These are phyloP conservation scores for Indri indri DNA, from an alignment of 2,113 vertebrate genomes.

Conservation along the genomic window DNA sequence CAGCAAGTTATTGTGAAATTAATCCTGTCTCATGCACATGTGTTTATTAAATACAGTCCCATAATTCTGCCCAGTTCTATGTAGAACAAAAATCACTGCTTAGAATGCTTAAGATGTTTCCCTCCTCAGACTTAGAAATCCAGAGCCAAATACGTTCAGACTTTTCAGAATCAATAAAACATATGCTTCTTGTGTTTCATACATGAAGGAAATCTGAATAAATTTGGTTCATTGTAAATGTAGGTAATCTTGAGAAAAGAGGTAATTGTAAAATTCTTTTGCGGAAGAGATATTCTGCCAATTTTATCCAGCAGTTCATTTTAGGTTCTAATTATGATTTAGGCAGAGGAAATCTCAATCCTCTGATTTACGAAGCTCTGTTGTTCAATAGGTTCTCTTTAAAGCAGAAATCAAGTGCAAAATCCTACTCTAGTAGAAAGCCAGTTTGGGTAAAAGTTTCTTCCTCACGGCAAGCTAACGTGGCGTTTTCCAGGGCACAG, in stretches of 20 bases:
- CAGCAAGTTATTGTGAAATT: background rate
- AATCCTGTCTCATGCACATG: background rate
- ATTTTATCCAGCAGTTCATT: background rate
- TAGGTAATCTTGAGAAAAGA: background rate
- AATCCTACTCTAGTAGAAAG: background rate
- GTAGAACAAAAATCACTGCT: slow-evolving; percentile 21
- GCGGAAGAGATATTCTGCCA: background rate
- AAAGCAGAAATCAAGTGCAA: slow-evolving; percentile 1
- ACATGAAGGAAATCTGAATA: background rate
- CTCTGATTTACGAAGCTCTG: background rate
- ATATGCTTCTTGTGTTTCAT: background rate
- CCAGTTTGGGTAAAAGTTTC: background rate
- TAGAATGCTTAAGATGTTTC: background rate
- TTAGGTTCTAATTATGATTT: background rate
- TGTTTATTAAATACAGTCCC: background rate
- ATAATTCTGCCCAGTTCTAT: background rate
- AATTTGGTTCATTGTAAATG: background rate
- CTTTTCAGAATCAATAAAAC: slow-evolving; percentile 36
- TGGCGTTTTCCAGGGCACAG: background rate
- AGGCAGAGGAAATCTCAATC: background rate
- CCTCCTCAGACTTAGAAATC: background rate
- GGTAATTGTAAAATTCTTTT: background rate
- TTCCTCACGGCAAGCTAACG: background rate
- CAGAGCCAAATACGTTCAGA: background rate
- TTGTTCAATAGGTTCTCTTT: background rate